phyloP scores from a whole-genome alignment of 2,797 vertebrate genomes.

The Chelon auratus region DNA sequence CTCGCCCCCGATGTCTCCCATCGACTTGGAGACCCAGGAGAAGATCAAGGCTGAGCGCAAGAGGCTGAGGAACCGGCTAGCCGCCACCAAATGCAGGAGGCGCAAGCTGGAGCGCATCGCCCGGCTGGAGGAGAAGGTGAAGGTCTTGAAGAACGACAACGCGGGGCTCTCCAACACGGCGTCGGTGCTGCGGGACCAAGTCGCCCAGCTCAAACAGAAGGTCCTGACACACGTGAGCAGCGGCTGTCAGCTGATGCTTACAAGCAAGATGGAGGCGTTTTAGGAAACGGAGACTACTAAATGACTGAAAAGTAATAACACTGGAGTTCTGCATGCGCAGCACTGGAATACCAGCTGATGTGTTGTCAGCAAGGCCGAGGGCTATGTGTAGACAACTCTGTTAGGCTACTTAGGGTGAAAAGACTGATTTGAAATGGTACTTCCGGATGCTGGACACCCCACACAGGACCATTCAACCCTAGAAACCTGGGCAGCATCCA shows the following conservation, averaged over 20 bases:
- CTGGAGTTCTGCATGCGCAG: constrained; percentile 78
- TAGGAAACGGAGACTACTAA: constrained; percentile 63
- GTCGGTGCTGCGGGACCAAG: constrained; percentile 91
- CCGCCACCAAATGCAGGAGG: constrained; percentile 93
- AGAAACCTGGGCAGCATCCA: constrained; percentile 67
- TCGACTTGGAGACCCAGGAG: constrained; percentile 93
- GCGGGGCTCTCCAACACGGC: constrained; percentile 91
- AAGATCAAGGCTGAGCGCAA: constrained; percentile 93
- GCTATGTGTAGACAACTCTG: constrained; percentile 49
- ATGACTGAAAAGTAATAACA: constrained; percentile 79
- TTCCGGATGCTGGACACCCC: constrained; percentile 82
- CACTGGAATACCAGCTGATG: constrained; percentile 60
- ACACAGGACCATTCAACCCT: constrained; percentile 72
- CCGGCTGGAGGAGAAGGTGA: constrained; percentile 93
- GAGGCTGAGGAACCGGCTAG: constrained; percentile 91
- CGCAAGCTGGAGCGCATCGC: constrained; percentile 95
- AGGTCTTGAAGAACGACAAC: constrained; percentile 91
- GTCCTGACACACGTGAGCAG: constrained; percentile 93
- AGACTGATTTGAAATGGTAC: constrained; percentile 78
- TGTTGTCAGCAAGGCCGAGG: constrained; percentile 41
- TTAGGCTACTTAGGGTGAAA: constrained; percentile 41
- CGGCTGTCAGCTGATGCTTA: constrained; percentile 93
- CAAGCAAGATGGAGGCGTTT: constrained; percentile 90
- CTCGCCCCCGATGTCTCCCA: constrained; percentile 91
- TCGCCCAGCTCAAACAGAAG: constrained; percentile 93